Base-by-base conservation (phyloP, 2,113 vertebrate genomes). In the Heterotis niloticus region DNA sequence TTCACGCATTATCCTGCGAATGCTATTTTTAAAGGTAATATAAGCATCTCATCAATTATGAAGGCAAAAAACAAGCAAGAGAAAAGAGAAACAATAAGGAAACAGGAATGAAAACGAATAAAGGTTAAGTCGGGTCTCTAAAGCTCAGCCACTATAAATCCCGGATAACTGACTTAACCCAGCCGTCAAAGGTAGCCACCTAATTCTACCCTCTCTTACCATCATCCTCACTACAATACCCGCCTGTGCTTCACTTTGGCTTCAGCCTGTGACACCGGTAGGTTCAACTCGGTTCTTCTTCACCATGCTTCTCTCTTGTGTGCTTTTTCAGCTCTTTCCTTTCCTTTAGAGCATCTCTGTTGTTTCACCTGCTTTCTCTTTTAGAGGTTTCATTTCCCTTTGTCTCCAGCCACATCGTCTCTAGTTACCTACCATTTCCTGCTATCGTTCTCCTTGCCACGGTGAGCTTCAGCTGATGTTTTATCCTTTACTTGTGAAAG, bases 91-190 rank as follows among this genome's bases (percentile, higher is more conserved):
- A 54, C 26, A 23, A 52, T 44, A 54, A 71, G 28, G 57, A 29
- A 74, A 62, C 10, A 5, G 26, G 11, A 13, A 28, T 4, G 24
- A 56, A 79, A 80, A 59, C 80, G 78, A 20, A 26, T 0, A 81
- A 34, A 78, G 82, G 83, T 86, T 83, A 79, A 79, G 85, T 87
- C 74, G 64, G 86, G 64, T 73, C 80, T 85, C 82, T 83, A 84
- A 81, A 77, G 86, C 88, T 92, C 85, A 91, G 87, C 88, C 84
- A 86, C 82, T 76, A 83, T 86, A 92, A 92, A 86, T 92, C 91
- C 91, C 56, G 79, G 80, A 88, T 91, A 91, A 86, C 84, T 86
- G 86, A 89, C 84, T 92, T 92, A 93, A 88, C 87, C 84, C 82
- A 85, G 86, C 83, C 81, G 62, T 86, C 87, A 87, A 80, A 82